Conservation (phyloP, 2,797 vertebrate species). For the Cyclura pinguis region DNA sequence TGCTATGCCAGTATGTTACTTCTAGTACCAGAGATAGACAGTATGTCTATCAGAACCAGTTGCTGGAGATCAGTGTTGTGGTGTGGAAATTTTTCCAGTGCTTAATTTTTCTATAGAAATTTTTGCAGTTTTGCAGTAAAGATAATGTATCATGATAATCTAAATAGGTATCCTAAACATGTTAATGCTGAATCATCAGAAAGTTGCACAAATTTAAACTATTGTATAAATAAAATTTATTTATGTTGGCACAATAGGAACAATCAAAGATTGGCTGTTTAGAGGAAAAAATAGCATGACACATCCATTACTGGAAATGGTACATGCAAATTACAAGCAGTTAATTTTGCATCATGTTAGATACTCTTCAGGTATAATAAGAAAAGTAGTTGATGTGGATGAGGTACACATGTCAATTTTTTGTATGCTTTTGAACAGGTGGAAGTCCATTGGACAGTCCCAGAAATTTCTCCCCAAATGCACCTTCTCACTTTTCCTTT, state of each 20-base stretch:
- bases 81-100: no score
- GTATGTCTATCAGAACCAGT: background rate
- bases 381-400: conserved; percentile 15
- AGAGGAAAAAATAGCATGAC: background rate
- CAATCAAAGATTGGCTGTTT: background rate
- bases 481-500: conserved; percentile 96
- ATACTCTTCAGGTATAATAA: background rate
- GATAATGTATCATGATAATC: background rate
- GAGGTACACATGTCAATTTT: conserved; percentile 2
- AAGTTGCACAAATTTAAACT: background rate
- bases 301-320: background rate
- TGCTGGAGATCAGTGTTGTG: background rate
- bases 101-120: no score
- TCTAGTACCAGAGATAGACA: background rate
- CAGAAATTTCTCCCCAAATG: conserved; percentile 95
- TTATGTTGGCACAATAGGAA: background rate
- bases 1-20: background rate
- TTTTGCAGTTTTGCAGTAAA: no score
- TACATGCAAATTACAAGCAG: background rate
- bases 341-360: conserved; percentile 17
- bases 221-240: background rate
- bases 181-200: background rate
- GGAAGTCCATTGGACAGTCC: conserved; percentile 97
- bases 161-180: background rate
- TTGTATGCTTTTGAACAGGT: conserved; percentile 78